These are phyloP conservation scores for Anoplophora glabripennis DNA, from an alignment of 1,140 invertebrate genomes.

Conservation along the genomic window DNA sequence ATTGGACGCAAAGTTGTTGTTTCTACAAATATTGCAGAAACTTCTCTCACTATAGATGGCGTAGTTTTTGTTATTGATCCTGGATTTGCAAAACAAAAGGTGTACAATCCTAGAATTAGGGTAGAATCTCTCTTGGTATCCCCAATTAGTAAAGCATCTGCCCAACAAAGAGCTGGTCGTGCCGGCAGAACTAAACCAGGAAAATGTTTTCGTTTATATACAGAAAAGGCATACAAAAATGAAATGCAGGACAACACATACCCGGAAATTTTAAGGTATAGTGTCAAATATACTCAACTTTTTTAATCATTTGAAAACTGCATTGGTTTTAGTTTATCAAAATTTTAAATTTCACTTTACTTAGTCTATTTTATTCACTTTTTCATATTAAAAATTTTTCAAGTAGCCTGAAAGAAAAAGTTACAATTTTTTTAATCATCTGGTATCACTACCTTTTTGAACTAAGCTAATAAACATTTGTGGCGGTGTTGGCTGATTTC, in stretches of 20 bases:
- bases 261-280: constrained; percentile 87
- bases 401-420: too few relatives aligned
- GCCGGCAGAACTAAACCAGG: constrained; percentile 96
- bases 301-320: too few relatives aligned
- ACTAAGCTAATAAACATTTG: too few relatives aligned
- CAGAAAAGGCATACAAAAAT: constrained; percentile 97
- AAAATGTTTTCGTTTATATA: constrained; percentile 98
- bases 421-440: too few relatives aligned
- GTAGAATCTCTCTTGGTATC: constrained; percentile 97
- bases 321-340: too few relatives aligned
- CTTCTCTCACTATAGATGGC: constrained; percentile 98
- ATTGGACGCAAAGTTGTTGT: constrained; percentile 96
- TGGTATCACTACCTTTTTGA: too few relatives aligned
- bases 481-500: too few relatives aligned
- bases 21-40: constrained; percentile 99
- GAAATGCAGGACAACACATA: constrained; percentile 99
- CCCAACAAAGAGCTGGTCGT: constrained; percentile 95
- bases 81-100: constrained; percentile 98
- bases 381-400: too few relatives aligned
- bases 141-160: constrained; percentile 99
- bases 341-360: too few relatives aligned
- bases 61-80: constrained; percentile 99
- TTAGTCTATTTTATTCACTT: too few relatives aligned
- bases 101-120: constrained; percentile 95
- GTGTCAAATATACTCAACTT: too few relatives aligned